These are phyloP conservation scores for Aegotheles bennettii DNA, from an alignment of 2,113 vertebrate species.

Conservation along the genomic window DNA sequence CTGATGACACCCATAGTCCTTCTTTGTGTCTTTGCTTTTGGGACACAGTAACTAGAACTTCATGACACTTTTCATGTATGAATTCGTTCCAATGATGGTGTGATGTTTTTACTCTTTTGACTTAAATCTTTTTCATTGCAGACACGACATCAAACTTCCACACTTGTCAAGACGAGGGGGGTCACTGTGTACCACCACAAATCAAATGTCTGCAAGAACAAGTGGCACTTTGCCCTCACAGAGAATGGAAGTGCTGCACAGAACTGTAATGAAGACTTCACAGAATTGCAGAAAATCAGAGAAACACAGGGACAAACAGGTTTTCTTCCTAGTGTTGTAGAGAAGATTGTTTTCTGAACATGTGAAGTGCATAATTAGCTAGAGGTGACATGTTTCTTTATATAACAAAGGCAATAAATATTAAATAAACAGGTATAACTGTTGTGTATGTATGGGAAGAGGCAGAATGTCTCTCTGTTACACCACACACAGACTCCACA, in stretches of 20 bases:
- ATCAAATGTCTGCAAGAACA: background rate
- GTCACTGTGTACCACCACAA: conserved; percentile 3
- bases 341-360: background rate
- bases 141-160: conserved; percentile 8
- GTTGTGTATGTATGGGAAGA: background rate
- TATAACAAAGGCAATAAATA: background rate
- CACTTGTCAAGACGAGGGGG: background rate
- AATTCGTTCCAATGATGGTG: background rate
- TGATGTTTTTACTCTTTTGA: background rate
- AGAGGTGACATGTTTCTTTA: background rate
- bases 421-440: background rate
- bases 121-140: background rate
- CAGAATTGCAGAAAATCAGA: background rate
- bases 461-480: background rate
- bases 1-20: background rate
- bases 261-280: background rate
- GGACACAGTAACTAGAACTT: background rate
- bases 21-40: background rate
- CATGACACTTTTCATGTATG: background rate
- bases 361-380: background rate
- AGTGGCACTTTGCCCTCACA: background rate
- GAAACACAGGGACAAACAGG: background rate
- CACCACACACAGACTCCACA: background rate
- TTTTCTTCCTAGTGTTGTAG: background rate
- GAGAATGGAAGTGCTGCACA: conserved; percentile 38